Conservation (phyloP, 1,140 invertebrate genomes). For the Neodiprion lecontei region DNA sequence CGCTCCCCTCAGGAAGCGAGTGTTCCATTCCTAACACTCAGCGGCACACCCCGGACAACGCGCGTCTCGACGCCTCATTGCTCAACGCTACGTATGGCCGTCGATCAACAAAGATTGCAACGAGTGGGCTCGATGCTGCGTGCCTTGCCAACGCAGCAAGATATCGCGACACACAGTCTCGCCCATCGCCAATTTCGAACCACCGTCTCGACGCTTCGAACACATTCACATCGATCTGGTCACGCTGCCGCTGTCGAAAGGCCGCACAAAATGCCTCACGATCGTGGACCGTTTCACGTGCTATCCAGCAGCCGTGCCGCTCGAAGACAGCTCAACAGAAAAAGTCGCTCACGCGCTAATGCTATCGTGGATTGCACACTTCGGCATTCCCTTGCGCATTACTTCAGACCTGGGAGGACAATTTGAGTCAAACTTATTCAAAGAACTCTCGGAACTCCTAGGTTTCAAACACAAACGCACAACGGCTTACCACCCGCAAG, state of each 20-base stretch:
- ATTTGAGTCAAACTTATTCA: slow-evolving; percentile 41
- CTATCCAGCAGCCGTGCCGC: slow-evolving; percentile 44
- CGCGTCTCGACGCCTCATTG: slow-evolving; percentile 41
- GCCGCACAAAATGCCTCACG: slow-evolving; percentile 38
- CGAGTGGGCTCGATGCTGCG: slow-evolving; percentile 36
- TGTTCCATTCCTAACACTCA: slow-evolving; percentile 37
- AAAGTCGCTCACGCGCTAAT: slow-evolving; percentile 41
- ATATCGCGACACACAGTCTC: slow-evolving; percentile 24
- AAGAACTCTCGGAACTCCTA: too few species aligned
- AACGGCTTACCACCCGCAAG: too few species aligned
- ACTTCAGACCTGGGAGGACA: slow-evolving; percentile 55
- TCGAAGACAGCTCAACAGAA: slow-evolving; percentile 39
- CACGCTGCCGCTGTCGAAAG: slow-evolving; percentile 31
- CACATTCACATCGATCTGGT: slow-evolving; percentile 48
- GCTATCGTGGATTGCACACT: slow-evolving; percentile 45
- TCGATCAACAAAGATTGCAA: slow-evolving; percentile 32
- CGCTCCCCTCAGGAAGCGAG: slow-evolving; percentile 19
- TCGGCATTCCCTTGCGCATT: slow-evolving; percentile 44
- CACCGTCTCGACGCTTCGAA: slow-evolving; percentile 17
- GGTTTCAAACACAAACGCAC: too few species aligned
- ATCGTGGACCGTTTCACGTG: slow-evolving; percentile 41
- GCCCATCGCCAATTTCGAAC: slow-evolving; percentile 29
- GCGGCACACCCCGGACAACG: slow-evolving; percentile 37
- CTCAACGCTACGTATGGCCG: slow-evolving; percentile 56
- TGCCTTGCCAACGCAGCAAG: not conserved